A percentile compares a stretch with the other conserved stretches of the same genome.
These are phyloP conservation scores for Apoderus coryli DNA, from an alignment of 2,888 invertebrate species.

Conservation along the genomic window DNA sequence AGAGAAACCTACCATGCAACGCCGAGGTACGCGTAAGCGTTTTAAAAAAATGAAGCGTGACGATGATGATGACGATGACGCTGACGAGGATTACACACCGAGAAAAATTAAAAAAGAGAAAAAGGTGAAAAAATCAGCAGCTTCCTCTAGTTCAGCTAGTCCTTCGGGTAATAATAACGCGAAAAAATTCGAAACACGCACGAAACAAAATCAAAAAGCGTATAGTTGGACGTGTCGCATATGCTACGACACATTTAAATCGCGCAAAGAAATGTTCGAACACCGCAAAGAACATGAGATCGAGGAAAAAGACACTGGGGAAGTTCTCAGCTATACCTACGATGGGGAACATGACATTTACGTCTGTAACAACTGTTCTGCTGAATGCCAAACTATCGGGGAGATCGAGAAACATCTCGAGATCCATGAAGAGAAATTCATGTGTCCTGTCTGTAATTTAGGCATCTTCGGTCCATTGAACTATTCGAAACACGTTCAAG, in stretches of 20 bases:
- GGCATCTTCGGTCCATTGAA: constrained; percentile 23
- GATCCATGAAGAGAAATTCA: constrained; percentile 24
- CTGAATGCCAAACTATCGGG: constrained; percentile 20
- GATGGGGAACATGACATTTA: constrained; percentile 21
- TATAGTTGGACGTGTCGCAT: constrained; percentile 21
- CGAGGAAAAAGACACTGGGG: constrained; percentile 11
- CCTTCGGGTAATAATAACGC: too few relatives aligned
- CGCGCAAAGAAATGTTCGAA: constrained; percentile 19
- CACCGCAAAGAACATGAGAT: constrained; percentile 18
- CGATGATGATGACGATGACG: too few relatives aligned
- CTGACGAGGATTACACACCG: too few relatives aligned
- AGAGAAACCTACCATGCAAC: too few relatives aligned
- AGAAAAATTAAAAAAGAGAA: too few relatives aligned
- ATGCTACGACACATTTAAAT: constrained; percentile 19
- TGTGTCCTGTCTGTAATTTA: constrained; percentile 25
- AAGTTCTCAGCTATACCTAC: constrained; percentile 16
- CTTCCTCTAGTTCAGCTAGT: too few relatives aligned
- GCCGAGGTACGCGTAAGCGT: too few relatives aligned
- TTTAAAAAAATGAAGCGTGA: too few relatives aligned
- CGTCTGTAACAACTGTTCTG: constrained; percentile 23
- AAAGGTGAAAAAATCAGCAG: too few relatives aligned
- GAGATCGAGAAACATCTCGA: constrained; percentile 22
- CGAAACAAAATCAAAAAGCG: constrained; percentile 20
- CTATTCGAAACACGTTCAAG: constrained; percentile 24
- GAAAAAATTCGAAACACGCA: too few relatives aligned